Conservation (phyloP, 2,113 vertebrate genomes). For the Syngnathus typhle region DNA sequence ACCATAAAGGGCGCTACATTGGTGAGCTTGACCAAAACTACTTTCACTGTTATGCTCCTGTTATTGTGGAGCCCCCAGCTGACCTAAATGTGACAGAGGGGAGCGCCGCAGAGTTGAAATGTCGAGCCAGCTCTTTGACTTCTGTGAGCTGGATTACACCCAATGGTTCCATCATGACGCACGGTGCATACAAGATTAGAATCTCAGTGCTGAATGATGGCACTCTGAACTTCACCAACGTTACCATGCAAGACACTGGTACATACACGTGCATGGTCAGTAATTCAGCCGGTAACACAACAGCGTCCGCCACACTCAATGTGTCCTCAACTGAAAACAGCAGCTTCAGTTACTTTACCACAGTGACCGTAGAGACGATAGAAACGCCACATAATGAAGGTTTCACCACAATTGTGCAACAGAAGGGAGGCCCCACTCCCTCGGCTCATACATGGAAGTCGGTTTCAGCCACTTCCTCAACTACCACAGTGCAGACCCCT, state of each 20-base stretch:
- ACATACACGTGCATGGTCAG: conserved; percentile 98
- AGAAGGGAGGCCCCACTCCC: conserved; percentile 84
- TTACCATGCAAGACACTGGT: conserved; percentile 95
- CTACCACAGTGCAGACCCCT: conserved; percentile 79
- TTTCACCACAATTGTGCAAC: conserved; percentile 84
- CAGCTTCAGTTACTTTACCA: conserved; percentile 96
- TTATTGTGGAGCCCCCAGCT: conserved; percentile 94
- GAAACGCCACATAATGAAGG: conserved; percentile 92
- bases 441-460: conserved; percentile 85
- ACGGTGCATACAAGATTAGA: conserved; percentile 90
- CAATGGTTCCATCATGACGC: conserved; percentile 95
- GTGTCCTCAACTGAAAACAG: conserved; percentile 89
- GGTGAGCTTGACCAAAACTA: conserved; percentile 97
- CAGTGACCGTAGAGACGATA: conserved; percentile 96
- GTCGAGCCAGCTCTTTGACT: conserved; percentile 90
- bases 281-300: conserved; percentile 97
- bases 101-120: conserved; percentile 94
- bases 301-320: conserved; percentile 92
- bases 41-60: conserved; percentile 96
- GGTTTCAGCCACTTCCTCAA: conserved; percentile 77
- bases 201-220: conserved; percentile 96
- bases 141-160: conserved; percentile 99
- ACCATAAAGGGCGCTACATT: conserved; percentile 92
- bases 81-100: conserved; percentile 98
- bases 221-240: conserved; percentile 96